Evolutionary conservation across 2,888 invertebrate genomes (phyloP).

Genomic region (Lasioglossum leucozonium): DNA sequence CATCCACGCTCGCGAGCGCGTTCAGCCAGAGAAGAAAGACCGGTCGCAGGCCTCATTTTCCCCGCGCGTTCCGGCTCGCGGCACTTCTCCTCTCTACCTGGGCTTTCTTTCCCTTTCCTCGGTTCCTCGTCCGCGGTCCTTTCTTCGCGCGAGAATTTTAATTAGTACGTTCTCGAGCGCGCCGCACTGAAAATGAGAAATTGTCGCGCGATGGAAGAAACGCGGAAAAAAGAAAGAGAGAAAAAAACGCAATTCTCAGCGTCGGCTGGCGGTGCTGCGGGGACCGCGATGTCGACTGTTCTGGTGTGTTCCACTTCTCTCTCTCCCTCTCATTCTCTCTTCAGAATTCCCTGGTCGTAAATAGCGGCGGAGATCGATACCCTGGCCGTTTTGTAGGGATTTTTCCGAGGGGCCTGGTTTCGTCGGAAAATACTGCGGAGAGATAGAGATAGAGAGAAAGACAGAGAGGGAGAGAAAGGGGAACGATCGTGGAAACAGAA

Average conservation of each 20-base stretch:
- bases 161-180: conserved; percentile 52
- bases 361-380: conserved; percentile 34
- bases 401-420: background rate
- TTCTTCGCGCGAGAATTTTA: conserved; percentile 58
- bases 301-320: background rate
- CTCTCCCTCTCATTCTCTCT: background rate
- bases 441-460: background rate
- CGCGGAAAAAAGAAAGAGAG: too few relatives aligned
- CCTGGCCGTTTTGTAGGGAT: background rate
- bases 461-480: too few relatives aligned
- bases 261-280: background rate
- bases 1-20: background rate
- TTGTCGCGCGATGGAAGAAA: conserved; percentile 33
- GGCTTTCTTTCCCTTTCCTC: conserved; percentile 20
- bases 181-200: conserved; percentile 49
- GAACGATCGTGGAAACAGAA: background rate
- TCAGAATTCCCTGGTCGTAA: conserved; percentile 15
- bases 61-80: conserved; percentile 25
- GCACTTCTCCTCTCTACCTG: conserved; percentile 3
- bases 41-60: conserved; percentile 12
- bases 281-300: background rate
- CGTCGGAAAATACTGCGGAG: background rate
- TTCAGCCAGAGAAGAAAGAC: background rate
- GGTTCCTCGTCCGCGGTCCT: conserved; percentile 9
- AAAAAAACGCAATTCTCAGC: conserved; percentile 44